These are phyloP conservation scores for Agrochola macilenta DNA, from an alignment of 2,888 invertebrate genomes.

Conservation along the genomic window DNA sequence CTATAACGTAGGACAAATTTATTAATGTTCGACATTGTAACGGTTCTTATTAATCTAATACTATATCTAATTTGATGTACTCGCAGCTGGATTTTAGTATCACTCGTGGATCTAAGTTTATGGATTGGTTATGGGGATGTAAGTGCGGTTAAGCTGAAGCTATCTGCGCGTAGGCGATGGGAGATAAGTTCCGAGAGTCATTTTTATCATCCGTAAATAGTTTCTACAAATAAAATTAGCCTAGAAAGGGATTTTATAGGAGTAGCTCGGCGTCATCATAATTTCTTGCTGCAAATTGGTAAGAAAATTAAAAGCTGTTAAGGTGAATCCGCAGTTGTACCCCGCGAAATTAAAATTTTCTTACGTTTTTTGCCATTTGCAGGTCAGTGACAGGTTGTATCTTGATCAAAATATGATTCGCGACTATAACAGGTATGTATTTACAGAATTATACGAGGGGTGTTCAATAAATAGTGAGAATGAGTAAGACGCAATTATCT, in stretches of 20 bases:
- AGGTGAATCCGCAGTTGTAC: too few relatives aligned
- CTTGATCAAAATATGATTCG: too few relatives aligned
- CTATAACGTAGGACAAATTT: slow-evolving; percentile 89
- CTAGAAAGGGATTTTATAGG: not conserved
- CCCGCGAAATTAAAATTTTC: too few relatives aligned
- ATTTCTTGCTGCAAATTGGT: not conserved
- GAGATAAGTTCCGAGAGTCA: not conserved
- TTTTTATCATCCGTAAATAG: not conserved
- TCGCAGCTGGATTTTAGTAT: slow-evolving; percentile 65
- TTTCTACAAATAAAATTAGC: not conserved
- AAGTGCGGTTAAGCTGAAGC: not conserved
- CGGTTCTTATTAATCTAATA: slow-evolving; percentile 83
- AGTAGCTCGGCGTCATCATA: not conserved
- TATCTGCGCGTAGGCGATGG: not conserved
- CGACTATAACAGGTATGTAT: too few relatives aligned
- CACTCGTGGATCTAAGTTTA: slow-evolving; percentile 53
- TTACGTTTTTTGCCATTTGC: too few relatives aligned
- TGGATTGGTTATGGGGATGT: slow-evolving; percentile 34
- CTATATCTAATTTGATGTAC: slow-evolving; percentile 83
- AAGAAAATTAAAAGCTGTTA: not conserved
- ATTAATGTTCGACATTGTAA: slow-evolving; percentile 86
- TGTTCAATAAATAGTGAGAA: too few relatives aligned
- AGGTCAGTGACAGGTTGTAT: too few relatives aligned
- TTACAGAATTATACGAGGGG: too few relatives aligned
- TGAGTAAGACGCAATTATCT: too few relatives aligned